Base-by-base conservation (phyloP, 2,888 invertebrate genomes). In the Opisthograptis luteolata region DNA sequence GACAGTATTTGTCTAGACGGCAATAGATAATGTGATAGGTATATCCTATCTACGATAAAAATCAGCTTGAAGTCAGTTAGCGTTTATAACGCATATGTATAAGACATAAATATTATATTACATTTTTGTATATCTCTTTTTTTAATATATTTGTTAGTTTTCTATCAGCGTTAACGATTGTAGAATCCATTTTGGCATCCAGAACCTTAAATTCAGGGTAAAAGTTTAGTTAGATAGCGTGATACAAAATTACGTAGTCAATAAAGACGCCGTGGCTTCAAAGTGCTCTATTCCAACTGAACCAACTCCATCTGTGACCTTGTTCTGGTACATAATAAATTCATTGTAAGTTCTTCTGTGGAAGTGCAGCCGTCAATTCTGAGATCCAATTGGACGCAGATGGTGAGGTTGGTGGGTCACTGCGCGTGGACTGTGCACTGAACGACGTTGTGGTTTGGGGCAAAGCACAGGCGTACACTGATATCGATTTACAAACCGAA, bases 381-480 rank as follows among this genome's bases (percentile, higher is more conserved):
- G 66, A 63, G 70, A 68, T 71, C 68, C 70, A 77, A 81, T 81
- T 76, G 73, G 64, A 62, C 62, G 66, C 79, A 78, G 59, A 75
- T 80, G 81, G 46, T 52, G 40, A 58, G 62, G 64, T 63, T 60
- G 59, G 63, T 65, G 69, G 76, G 76, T 74, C 74, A 68, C 55
- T 53, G 55, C 51, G 51, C 50, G 58, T 50, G 40, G 32, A 28
- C 50, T 25, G 17, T 44, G 9, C 19, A 13, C n/a, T n/a, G 34
- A 35, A 17, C 14, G 27, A n/a, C n/a, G n/a, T n/a, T 5, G 6
- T n/a, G 15, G 14, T 17, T 14, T 51, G 64, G 62, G 39, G 0
- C 41, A 54, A 64, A 35, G 2, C 1, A 34, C 3, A 9, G 61
- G 51, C 14, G 19, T 15, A 28, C 0, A 45, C n/a, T n/a, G 48